Evolutionary conservation across 2,888 invertebrate genomes (phyloP), one percentile per base, ranked within the genome.

Genomic region (Xanthorhoe spadicearia): DNA sequence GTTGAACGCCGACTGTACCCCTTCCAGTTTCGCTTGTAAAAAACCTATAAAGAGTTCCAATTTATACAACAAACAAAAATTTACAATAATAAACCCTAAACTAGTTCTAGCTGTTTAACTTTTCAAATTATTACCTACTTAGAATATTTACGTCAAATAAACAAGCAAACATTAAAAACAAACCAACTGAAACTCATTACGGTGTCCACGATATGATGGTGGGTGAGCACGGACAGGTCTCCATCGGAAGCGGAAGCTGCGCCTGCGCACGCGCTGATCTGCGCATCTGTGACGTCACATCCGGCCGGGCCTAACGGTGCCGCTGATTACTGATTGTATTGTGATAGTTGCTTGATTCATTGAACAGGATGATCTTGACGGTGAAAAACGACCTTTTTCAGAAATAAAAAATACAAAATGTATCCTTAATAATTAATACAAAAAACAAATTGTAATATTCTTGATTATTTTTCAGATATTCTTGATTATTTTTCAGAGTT

Each of bases 221-320:
- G 74, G 53, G 64, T 74, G 72, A 72, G 59, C 74, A 71, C 77
- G 38, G 81, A 78, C 82, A 81, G 83, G 81, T 85, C 82, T 79
- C 79, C 80, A 84, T 89, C 90, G 90, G 90, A 90, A 92, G 76
- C 91, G 92, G 92, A 92, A 89, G 83, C 89, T 88, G 87, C 85
- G 86, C 89, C 88, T 85, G 73, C 74, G 82, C 84, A 82, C 85
- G 86, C 82, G 77, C 76, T 74, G 78, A 81, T 79, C 80, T 81
- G 76, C 76, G 75, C 74, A 60, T 65, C 64, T 72, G 69, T 80
- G 79, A 83, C 77, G 82, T 84, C 84, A 87, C 80, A 81, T 89
- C 89, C 89, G 86, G 82, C 74, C 75, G 62, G 75, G 72, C 82
- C 81, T 84, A 83, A 82, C 84, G 77, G 84, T 81, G 73, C 75